These are phyloP conservation scores for Pantherophis guttatus DNA, from an alignment of 2,113 vertebrate species.

Conservation along the genomic window DNA sequence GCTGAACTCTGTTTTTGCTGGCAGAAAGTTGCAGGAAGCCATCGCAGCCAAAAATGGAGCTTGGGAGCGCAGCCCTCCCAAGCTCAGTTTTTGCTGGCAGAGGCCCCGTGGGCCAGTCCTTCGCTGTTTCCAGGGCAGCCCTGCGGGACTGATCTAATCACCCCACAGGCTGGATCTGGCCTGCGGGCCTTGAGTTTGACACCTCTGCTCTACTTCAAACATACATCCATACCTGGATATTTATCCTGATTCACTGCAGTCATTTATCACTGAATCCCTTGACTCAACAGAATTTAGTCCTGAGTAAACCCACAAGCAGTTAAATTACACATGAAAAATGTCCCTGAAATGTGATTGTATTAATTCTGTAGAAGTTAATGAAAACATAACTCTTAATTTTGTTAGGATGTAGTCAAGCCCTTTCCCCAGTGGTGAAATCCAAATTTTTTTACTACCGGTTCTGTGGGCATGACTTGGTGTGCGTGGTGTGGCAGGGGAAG, in stretches of 20 bases:
- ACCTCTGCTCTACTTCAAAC: not conserved
- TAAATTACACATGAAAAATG: not conserved
- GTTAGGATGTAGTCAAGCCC: not conserved
- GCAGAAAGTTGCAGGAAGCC: too few relatives aligned
- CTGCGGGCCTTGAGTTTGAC: too few relatives aligned
- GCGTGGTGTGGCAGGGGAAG: too few relatives aligned
- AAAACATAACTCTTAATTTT: not conserved
- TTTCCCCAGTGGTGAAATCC: not conserved
- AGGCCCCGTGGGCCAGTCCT: too few relatives aligned
- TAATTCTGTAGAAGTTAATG: not conserved
- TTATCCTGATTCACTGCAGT: not conserved
- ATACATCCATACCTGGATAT: not conserved
- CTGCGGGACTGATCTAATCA: too few relatives aligned
- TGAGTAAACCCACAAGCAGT: not conserved
- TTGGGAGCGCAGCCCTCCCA: too few relatives aligned
- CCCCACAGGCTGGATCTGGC: fast-evolving
- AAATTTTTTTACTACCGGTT: too few relatives aligned
- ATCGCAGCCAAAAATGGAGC: too few relatives aligned
- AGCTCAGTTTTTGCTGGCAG: too few relatives aligned
- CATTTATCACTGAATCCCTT: not conserved
- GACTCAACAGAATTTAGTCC: not conserved
- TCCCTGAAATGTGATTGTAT: not conserved
- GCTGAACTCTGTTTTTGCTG: too few relatives aligned
- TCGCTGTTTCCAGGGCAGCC: too few relatives aligned
- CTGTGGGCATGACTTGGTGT: too few relatives aligned